A percentile compares a stretch with the other conserved stretches of the same genome.
Conservation (phyloP, 2,113 vertebrate genomes). For the Osmerus eperlanus region DNA sequence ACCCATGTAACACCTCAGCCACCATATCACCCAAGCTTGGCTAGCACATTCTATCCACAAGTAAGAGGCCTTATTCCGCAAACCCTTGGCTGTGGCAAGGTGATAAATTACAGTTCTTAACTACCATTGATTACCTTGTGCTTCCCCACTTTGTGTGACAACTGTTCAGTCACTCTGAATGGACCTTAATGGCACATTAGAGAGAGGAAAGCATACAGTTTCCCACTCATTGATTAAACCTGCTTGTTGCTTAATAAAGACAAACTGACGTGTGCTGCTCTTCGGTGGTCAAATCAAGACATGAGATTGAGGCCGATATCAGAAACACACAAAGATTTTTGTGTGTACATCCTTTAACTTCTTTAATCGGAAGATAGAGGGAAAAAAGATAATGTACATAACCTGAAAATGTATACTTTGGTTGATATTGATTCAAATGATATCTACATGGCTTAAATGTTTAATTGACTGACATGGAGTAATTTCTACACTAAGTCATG, state of each 20-base stretch:
- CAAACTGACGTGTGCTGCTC: slow-evolving; percentile 71
- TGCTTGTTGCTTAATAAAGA: slow-evolving; percentile 79
- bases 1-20: slow-evolving; percentile 58
- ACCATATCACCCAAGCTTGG: slow-evolving; percentile 53
- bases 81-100: slow-evolving; percentile 87
- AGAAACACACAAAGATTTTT: slow-evolving; percentile 21
- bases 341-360: neutral
- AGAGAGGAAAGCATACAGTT: slow-evolving; percentile 73
- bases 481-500: neutral
- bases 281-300: slow-evolving; percentile 50
- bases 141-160: slow-evolving; percentile 87
- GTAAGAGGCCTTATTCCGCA: slow-evolving; percentile 73
- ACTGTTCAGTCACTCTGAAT: slow-evolving; percentile 91
- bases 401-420: neutral
- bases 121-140: slow-evolving; percentile 95
- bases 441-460: neutral
- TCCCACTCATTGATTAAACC: slow-evolving; percentile 72
- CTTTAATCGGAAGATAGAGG: too few relatives aligned
- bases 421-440: neutral
- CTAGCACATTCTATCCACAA: slow-evolving; percentile 48
- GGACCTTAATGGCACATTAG: slow-evolving; percentile 88
- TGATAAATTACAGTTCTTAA: slow-evolving; percentile 98
- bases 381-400: too few relatives aligned
- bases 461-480: neutral
- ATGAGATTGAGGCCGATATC: slow-evolving; percentile 32